Evolutionary conservation across 2,888 invertebrate species (phyloP).

Genomic region (Nemapogon koenigi): DNA sequence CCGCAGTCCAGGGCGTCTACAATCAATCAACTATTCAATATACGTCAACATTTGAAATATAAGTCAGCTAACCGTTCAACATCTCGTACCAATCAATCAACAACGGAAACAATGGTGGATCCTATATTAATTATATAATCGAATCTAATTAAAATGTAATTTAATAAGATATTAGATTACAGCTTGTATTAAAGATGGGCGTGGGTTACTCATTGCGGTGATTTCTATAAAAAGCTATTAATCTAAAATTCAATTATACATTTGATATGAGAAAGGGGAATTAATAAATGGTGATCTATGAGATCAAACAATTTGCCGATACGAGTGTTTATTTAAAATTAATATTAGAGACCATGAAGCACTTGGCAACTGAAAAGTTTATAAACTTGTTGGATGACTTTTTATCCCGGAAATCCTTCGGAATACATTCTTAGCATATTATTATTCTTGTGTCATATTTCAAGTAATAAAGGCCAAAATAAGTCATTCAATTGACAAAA

Average conservation of each 20-base stretch:
- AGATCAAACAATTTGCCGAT: no score
- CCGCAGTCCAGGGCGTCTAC: conserved; percentile 19
- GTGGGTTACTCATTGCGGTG: conserved; percentile 17
- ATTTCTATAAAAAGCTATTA: conserved; percentile 37
- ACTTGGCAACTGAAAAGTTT: no score
- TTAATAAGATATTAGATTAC: conserved; percentile 44
- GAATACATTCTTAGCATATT: no score
- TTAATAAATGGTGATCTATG: conserved; percentile 3
- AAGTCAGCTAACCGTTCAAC: conserved; percentile 33
- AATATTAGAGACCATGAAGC: no score
- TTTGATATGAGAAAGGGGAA: conserved; percentile 1
- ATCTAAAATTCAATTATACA: conserved; percentile 50
- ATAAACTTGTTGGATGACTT: no score
- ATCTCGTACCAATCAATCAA: conserved; percentile 21
- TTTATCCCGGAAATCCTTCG: no score
- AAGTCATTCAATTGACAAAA: no score
- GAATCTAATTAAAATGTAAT: conserved; percentile 45
- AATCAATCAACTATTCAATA: conserved; percentile 11
- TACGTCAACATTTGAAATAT: conserved; percentile 35
- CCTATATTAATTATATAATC: conserved; percentile 40
- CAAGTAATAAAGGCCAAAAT: no score
- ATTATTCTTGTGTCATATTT: no score
- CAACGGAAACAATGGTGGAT: conserved; percentile 15
- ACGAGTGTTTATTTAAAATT: no score
- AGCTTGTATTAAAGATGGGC: no score